A percentile compares a stretch with the other conserved stretches of the same genome.
phyloP scores from a whole-genome alignment of 2,888 invertebrate genomes.

The Copidosoma aretas region DNA sequence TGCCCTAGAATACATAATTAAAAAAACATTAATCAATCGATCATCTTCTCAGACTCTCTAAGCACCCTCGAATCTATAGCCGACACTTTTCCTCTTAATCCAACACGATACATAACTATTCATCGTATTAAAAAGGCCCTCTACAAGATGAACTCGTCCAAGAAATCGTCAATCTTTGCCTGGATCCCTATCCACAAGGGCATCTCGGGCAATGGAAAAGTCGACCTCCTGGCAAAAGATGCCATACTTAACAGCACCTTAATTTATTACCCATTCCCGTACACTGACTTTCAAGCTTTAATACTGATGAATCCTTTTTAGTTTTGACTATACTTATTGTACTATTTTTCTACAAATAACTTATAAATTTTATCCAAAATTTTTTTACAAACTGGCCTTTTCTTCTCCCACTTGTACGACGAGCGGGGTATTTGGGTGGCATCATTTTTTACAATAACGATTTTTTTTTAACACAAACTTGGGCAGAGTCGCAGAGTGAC shows the following conservation, averaged over 20 bases:
- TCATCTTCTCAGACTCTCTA: conserved; percentile 9
- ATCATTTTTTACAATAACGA: too few species aligned
- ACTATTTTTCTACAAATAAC: too few species aligned
- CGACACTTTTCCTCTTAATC: background rate
- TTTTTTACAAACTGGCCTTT: too few species aligned
- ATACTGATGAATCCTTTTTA: too few species aligned
- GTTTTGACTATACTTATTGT: too few species aligned
- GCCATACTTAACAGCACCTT: background rate
- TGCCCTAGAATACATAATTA: background rate
- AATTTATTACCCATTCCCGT: too few species aligned
- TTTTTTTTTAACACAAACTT: too few species aligned
- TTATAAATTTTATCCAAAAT: too few species aligned
- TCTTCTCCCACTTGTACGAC: too few species aligned
- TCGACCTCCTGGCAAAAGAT: background rate
- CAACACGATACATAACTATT: background rate
- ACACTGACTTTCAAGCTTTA: too few species aligned
- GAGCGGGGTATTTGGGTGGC: too few species aligned
- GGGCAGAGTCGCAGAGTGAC: too few species aligned
- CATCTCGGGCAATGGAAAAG: background rate
- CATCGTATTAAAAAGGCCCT: conserved; percentile 1
- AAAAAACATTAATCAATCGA: background rate
- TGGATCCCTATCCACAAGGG: conserved; percentile 10
- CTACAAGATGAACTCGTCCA: background rate
- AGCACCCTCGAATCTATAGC: conserved; percentile 4
- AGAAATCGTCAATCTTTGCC: background rate